phyloP scores from a whole-genome alignment of 1,140 invertebrate species.

The Magallana ariakensis region DNA sequence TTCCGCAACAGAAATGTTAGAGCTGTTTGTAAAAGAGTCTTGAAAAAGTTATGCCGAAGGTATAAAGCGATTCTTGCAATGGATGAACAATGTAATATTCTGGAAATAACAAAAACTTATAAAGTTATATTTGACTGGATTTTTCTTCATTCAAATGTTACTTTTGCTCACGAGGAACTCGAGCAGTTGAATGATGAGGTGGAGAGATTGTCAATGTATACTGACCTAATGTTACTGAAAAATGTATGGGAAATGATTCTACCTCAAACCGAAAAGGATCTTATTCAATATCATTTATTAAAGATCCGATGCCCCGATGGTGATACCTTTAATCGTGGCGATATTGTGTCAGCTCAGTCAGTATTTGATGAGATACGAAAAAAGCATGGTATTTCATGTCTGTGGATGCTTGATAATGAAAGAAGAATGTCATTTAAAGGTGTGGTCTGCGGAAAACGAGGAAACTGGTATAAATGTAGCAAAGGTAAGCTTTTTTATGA shows the following conservation, averaged over 20 bases:
- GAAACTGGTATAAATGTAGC: constrained; percentile 88
- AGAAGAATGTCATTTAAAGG: constrained; percentile 83
- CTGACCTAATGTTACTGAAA: not conserved
- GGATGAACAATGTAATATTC: not conserved
- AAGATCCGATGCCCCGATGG: constrained; percentile 18
- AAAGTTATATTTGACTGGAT: not conserved
- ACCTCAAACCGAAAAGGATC: constrained; percentile 11
- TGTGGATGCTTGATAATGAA: constrained; percentile 82
- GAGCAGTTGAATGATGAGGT: not conserved
- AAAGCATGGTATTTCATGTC: constrained; percentile 67
- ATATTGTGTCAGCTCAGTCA: constrained; percentile 45
- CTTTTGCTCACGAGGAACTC: not conserved
- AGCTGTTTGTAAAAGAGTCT: not conserved
- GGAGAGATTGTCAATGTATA: not conserved
- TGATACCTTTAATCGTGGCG: constrained; percentile 34
- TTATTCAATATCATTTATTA: not conserved
- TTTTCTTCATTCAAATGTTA: not conserved
- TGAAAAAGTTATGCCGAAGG: not conserved
- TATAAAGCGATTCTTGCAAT: not conserved
- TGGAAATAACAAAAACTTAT: not conserved
- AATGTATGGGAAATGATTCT: not conserved
- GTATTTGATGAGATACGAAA: constrained; percentile 56
- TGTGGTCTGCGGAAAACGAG: constrained; percentile 81
- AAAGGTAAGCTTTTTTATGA: constrained; percentile 78
- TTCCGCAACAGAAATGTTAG: not conserved